phyloP scores from a whole-genome alignment of 1,140 invertebrate genomes.

The Phenacoccus solenopsis region DNA sequence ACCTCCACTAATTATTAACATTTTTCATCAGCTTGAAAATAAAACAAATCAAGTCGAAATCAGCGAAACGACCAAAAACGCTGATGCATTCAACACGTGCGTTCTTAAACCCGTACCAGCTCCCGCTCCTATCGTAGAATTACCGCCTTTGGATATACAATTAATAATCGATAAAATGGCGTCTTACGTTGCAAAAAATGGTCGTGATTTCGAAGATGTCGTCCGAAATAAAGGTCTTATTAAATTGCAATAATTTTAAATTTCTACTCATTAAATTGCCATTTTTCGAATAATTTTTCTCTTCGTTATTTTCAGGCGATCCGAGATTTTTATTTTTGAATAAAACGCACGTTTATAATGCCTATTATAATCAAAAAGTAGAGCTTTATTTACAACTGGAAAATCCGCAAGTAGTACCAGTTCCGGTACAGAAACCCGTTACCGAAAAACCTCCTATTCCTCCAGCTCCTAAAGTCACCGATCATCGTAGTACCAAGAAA shows the following conservation, averaged over 20 bases:
- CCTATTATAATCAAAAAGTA: constrained; percentile 5
- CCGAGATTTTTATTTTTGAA: not conserved
- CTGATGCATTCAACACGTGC: too few species aligned
- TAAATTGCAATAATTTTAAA: too few species aligned
- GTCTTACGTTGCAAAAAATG: constrained; percentile 87
- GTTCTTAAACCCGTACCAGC: not conserved
- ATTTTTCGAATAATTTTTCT: too few species aligned
- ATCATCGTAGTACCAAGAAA: not conserved
- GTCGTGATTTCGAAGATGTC: constrained; percentile 78
- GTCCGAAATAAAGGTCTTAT: constrained; percentile 62
- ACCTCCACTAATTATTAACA: not conserved
- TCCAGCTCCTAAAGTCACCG: not conserved
- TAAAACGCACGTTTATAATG: not conserved
- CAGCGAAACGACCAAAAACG: too few species aligned
- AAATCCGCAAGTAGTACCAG: not conserved
- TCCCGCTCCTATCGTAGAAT: constrained; percentile 22
- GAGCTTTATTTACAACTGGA: not conserved
- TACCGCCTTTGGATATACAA: constrained; percentile 64
- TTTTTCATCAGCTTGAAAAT: not conserved
- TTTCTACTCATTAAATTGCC: too few species aligned
- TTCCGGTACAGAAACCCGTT: not conserved
- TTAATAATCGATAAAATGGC: constrained; percentile 93
- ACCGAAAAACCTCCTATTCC: not conserved
- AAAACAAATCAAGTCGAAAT: not conserved
- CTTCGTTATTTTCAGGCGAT: not conserved